A percentile compares a stretch with the other conserved stretches of the same genome.
These are phyloP conservation scores for Erebia aethiops DNA, from an alignment of 2,888 invertebrate genomes.

Conservation along the genomic window DNA sequence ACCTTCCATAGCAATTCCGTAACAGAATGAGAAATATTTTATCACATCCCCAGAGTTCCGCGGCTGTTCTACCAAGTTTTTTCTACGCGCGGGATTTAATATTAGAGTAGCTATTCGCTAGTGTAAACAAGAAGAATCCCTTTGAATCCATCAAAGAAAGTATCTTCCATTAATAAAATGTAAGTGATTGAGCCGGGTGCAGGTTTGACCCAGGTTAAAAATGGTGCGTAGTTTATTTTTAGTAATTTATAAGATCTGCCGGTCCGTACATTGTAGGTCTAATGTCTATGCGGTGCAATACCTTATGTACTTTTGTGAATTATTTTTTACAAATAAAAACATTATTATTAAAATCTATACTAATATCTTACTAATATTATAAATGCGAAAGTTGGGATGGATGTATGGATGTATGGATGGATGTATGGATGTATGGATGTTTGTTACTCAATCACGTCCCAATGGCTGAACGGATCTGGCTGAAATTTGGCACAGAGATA, in stretches of 20 bases:
- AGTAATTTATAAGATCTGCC: background rate
- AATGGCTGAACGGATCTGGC: too few relatives aligned
- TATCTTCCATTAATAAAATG: constrained; percentile 14
- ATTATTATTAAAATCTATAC: too few relatives aligned
- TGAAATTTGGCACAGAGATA: too few relatives aligned
- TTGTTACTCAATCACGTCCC: too few relatives aligned
- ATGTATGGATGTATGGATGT: too few relatives aligned
- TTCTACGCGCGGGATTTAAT: constrained; percentile 6
- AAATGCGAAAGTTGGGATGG: too few relatives aligned
- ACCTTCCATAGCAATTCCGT: background rate
- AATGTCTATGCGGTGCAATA: too few relatives aligned
- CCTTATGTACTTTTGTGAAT: too few relatives aligned
- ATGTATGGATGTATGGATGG: too few relatives aligned
- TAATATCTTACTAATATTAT: too few relatives aligned
- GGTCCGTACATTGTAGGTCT: too few relatives aligned
- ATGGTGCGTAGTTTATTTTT: background rate
- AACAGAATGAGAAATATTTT: constrained; percentile 3
- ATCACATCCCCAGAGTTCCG: background rate
- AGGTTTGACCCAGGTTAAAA: constrained; percentile 5
- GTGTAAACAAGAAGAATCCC: constrained; percentile 13
- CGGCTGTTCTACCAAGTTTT: constrained; percentile 2
- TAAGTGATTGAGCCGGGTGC: constrained; percentile 15
- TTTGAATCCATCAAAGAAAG: constrained; percentile 18
- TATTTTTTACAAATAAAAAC: too few relatives aligned
- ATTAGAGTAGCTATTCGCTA: constrained; percentile 7